These are phyloP conservation scores for Lobophora halterata DNA, from an alignment of 2,888 invertebrate species.

Conservation along the genomic window DNA sequence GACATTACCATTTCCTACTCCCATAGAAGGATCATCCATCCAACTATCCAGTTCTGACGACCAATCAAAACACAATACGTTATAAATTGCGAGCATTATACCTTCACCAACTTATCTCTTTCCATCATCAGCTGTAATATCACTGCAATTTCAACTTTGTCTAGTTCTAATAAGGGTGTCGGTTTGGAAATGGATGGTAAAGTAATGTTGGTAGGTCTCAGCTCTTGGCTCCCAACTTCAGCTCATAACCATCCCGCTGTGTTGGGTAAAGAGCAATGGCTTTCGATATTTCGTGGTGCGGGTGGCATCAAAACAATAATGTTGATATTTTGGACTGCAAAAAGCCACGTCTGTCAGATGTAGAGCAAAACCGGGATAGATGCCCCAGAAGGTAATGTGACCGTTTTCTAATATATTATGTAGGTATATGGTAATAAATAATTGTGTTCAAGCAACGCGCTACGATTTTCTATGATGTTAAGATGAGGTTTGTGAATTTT, in stretches of 20 bases:
- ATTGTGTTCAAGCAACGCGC: too few species aligned
- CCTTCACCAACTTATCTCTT: conserved; percentile 18
- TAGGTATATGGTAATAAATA: too few species aligned
- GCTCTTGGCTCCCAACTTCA: conserved; percentile 34
- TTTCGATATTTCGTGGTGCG: conserved; percentile 31
- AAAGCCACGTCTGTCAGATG: too few species aligned
- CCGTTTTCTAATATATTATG: too few species aligned
- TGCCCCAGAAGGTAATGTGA: too few species aligned
- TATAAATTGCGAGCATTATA: conserved; percentile 60
- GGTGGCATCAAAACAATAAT: conserved; percentile 27
- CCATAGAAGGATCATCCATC: conserved; percentile 61
- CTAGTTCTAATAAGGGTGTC: neutral
- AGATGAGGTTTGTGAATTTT: too few species aligned
- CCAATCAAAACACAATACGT: conserved; percentile 79
- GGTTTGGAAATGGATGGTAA: neutral
- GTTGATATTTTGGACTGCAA: conserved; percentile 25
- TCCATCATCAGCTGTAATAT: neutral
- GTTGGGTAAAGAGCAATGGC: conserved; percentile 33
- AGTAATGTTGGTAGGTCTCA: conserved; percentile 18
- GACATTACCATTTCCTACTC: conserved; percentile 71
- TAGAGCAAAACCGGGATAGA: too few species aligned
- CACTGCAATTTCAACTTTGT: conserved; percentile 15
- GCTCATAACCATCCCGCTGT: conserved; percentile 37
- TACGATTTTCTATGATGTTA: too few species aligned
- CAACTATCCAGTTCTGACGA: conserved; percentile 59